Evolutionary conservation across 2,888 invertebrate species (phyloP), one percentile per base, ranked within the genome.

Genomic region (Euplagia quadripunctaria): DNA sequence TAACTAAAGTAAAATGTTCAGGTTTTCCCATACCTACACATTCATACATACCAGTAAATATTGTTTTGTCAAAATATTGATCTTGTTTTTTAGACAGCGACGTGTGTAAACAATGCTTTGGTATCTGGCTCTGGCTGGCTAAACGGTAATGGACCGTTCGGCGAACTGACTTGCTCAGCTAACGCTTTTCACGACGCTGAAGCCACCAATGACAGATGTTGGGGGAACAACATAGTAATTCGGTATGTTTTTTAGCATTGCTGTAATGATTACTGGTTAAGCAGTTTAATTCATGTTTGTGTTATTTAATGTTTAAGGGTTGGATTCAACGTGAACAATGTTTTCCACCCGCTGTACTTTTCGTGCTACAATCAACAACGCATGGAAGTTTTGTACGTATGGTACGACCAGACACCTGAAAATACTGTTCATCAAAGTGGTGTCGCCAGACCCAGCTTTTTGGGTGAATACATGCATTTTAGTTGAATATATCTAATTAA

Each of bases 371-470:
- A 97, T 86, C 91, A 93, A 43, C 71, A 61, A 65, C 75, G 75
- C 31, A 89, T 96, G 72, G 95, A 94, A 79, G 95, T 96, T 0
- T 82, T 96, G 12, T 97, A 97, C 80, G 96, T 96, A 0, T 93
- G 94, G 88, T 95, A 94, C 73, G 92, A 94, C 64, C 92, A 97
- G 78, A 93, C 92, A 17, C 86, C 93, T 0, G 89, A 89, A 0
- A 96, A 97, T 75, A 91, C 92, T 14, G 91, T 96, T 0, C 94
- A 94, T 69, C 96, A 97, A 85, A 89, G 86, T 4, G 90, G 92
- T 1, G 96, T 96, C 8, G 92, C 89, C 52, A 90, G 97, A 52
- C 96, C 96, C 0, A 89, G 89, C 68, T 97, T 92, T 91, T 70
- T 93, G 70, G 92, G 94, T 94, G 82, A 86, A 85, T 63, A 46